Evolutionary conservation across 2,797 vertebrate species (phyloP), one percentile per base, ranked within the genome.

Genomic region (Trematomus bernacchii): DNA sequence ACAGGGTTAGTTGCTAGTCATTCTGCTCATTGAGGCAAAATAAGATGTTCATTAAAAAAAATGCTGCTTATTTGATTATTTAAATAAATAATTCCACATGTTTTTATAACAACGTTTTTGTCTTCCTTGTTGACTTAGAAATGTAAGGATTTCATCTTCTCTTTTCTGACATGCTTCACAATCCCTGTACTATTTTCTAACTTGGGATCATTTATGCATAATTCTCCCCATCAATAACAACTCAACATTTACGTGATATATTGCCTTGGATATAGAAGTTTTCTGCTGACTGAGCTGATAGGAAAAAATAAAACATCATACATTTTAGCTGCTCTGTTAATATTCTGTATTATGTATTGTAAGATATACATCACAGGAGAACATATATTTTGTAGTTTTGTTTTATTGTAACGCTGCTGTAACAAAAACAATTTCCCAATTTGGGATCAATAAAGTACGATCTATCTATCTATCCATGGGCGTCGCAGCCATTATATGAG

Each of bases 331-430:
- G 37, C n/a, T 40, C 37, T 50, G 33, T 61, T 27, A 54, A 66
- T 37, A 42, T 72, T 51, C 11, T 65, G 18, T 37, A 43, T 80
- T 59, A 42, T 62, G 66, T 27, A 74, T n/a, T n/a, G n/a, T n/a
- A n/a, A 64, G 27, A 23, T 3, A 60, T 53, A 33, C 7, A 37
- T 52, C 0, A 21, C 40, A 2, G 4, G 15, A 55, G 27, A 54
- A 46, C 19, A 13, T n/a, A n/a, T n/a, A n/a, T n/a, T n/a, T n/a
- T n/a, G n/a, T n/a, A n/a, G n/a, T n/a, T n/a, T n/a, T n/a, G n/a
- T n/a, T n/a, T n/a, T n/a, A n/a, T n/a, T n/a, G n/a, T n/a, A n/a
- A n/a, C n/a, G n/a, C n/a, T n/a, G n/a, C n/a, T n/a, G n/a, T n/a
- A n/a, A n/a, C n/a, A n/a, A n/a, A n/a, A n/a, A n/a, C n/a, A n/a